Percentiles rank a stretch among this genome's conserved stretches.
Evolutionary conservation across 2,113 vertebrate species (phyloP).

Genomic region (Petrocephalus microphthalmus): DNA sequence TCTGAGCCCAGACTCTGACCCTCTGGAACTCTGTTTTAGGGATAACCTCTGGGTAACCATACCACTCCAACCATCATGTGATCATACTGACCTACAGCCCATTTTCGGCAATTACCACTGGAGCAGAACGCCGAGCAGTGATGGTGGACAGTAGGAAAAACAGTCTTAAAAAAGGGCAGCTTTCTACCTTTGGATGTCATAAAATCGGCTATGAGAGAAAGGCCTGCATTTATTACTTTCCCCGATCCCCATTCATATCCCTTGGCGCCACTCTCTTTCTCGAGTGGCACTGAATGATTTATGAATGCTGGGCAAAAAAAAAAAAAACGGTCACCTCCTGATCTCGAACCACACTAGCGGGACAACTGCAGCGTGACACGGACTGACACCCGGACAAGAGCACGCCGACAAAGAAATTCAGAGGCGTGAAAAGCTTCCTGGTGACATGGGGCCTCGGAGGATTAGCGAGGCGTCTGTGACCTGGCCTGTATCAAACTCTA

Average conservation of each 20-base stretch:
- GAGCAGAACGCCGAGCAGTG: background rate
- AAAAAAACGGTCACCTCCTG: background rate
- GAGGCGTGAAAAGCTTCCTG: background rate
- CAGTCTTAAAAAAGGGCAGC: background rate
- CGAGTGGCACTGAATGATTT: background rate
- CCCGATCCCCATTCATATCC: background rate
- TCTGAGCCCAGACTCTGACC: background rate
- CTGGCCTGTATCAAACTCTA: background rate
- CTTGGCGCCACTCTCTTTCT: background rate
- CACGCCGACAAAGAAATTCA: background rate
- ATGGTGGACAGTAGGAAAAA: background rate
- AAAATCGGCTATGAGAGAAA: background rate
- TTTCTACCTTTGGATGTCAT: background rate
- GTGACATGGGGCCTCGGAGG: background rate
- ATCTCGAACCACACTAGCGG: background rate
- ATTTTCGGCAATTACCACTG: background rate
- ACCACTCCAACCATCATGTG: background rate
- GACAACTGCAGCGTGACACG: background rate
- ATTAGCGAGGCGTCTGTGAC: background rate
- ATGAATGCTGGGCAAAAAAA: background rate
- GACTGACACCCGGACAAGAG: background rate
- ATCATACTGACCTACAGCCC: background rate
- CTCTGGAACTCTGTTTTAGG: background rate
- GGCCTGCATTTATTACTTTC: background rate
- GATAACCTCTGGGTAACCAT: background rate